Percentiles rank a stretch among this genome's conserved stretches.
phyloP scores from a whole-genome alignment of 2,113 vertebrate genomes.

The Vulpes vulpes region DNA sequence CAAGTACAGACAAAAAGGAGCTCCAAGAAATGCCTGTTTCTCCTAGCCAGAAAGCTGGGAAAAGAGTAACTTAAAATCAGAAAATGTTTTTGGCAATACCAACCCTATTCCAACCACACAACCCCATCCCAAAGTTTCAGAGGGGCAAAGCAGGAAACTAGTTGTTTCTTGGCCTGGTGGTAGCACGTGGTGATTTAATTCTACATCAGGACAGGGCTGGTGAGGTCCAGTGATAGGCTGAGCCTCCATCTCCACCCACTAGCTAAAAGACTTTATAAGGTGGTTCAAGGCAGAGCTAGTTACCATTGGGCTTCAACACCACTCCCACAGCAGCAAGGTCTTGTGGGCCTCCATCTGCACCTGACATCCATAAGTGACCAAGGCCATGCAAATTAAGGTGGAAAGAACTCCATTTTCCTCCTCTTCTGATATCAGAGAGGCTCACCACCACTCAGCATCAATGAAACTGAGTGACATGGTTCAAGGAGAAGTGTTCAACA shows the following conservation, averaged over 20 bases:
- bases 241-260: not conserved
- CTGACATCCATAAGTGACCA: not conserved
- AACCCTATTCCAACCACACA: not conserved
- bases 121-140: not conserved
- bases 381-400: not conserved
- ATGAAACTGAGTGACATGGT: not conserved
- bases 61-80: not conserved
- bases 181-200: not conserved
- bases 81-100: not conserved
- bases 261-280: not conserved
- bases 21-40: not conserved
- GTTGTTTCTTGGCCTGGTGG: not conserved
- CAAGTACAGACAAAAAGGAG: not conserved
- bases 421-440: not conserved
- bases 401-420: not conserved
- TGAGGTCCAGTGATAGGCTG: too few relatives aligned
- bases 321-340: not conserved
- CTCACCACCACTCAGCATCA: not conserved
- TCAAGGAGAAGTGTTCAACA: not conserved
- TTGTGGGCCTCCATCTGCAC: not conserved
- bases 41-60: not conserved
- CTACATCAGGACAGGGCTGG: not conserved
- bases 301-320: not conserved
- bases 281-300: not conserved
- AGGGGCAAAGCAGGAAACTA: not conserved